Conservation (phyloP, 2,888 invertebrate genomes). For the Eulithis prunata region DNA sequence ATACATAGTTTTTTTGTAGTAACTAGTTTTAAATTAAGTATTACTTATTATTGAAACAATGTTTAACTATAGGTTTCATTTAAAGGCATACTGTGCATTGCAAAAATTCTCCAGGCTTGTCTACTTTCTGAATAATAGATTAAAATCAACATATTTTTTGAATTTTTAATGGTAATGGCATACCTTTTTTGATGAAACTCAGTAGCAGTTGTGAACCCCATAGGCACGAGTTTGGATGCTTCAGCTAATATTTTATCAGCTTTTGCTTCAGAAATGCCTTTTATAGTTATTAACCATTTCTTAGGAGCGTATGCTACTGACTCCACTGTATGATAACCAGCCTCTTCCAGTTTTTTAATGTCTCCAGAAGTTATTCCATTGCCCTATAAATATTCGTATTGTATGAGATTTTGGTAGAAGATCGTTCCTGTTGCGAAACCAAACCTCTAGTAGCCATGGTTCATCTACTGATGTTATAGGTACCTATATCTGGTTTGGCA, state of each 20-base stretch:
- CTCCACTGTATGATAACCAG: slow-evolving; percentile 97
- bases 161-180: neutral
- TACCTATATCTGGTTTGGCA: too few relatives aligned
- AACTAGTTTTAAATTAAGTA: too few relatives aligned
- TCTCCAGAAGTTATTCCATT: slow-evolving; percentile 96
- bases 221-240: slow-evolving; percentile 96
- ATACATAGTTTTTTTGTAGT: too few relatives aligned
- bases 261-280: slow-evolving; percentile 98
- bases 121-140: too few relatives aligned
- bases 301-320: slow-evolving; percentile 97
- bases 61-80: too few relatives aligned
- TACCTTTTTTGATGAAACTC: slow-evolving; percentile 96
- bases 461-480: too few relatives aligned
- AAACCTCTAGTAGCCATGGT: too few relatives aligned
- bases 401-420: too few relatives aligned
- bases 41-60: too few relatives aligned
- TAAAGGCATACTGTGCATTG: too few relatives aligned
- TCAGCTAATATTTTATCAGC: slow-evolving; percentile 97
- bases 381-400: slow-evolving; percentile 62
- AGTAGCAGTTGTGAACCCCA: slow-evolving; percentile 99
- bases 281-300: slow-evolving; percentile 93
- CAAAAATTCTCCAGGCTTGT: too few relatives aligned
- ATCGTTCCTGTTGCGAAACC: too few relatives aligned
- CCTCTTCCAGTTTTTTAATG: slow-evolving; percentile 96
- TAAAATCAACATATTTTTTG: neutral